Base-by-base conservation (phyloP, 1,140 invertebrate genomes). In the Maconellicoccus hirsutus region DNA sequence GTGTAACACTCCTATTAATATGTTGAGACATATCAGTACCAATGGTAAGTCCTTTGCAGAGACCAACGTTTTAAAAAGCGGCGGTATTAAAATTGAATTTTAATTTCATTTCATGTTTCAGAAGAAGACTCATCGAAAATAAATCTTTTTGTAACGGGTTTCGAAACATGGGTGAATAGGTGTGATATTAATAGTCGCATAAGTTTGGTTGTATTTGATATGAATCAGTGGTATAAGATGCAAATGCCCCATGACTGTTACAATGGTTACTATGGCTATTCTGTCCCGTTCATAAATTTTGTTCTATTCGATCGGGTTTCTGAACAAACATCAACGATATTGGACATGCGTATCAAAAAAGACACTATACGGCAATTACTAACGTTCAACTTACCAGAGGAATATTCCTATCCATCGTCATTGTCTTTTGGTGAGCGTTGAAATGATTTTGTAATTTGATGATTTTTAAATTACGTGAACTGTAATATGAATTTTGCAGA, bases 141-240 rank as follows among this genome's bases (percentile, higher is more conserved):
- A 3, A 83, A 82, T 77, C 74, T 86, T 12, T 81, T 82, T 74
- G 75, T 83, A 0, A 80, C 87, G 71, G 81, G 82, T 7, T 85
- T 85, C 80, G 81, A 82, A 74, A 74, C 82, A 70, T 78, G 76
- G 70, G 23, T 23, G 19, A 82, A 76, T 70, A 78, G 74, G 72
- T 78, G 70, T 7, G 75, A 79, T 27, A 69, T 73, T 14, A 38
- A 42, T 74, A 69, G 71, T 72, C 70, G 71, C 77, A 75, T 73
- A 75, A 77, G 80, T 73, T 75, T 86, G 73, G 79, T 88, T 19
- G 73, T 96, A 7, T 96, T 96, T 78, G 94, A 97, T 79, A 81
- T 97, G 59, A 95, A 96, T 79, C 90, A 95, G 76, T 96, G 94
- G 94, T 96, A 97, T 77, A 93, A 93, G 77, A 91, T 92, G 71